phyloP scores from a whole-genome alignment of 2,888 invertebrate genomes.

The Tenthredo scrophulariae region DNA sequence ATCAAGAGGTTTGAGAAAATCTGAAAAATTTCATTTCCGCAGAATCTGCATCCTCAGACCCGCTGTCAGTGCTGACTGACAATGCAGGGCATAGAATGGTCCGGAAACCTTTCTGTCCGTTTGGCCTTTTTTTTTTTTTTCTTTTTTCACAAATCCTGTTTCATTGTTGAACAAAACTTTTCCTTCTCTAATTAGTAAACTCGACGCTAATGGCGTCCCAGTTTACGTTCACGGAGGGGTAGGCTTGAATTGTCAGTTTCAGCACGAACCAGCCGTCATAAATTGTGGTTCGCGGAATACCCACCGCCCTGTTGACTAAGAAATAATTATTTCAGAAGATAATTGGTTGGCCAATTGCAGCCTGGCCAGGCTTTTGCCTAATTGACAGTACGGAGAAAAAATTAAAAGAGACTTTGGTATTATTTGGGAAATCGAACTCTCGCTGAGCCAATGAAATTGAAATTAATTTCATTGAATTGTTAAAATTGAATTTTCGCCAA shows the following conservation, averaged over 20 bases:
- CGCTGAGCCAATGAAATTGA: background rate
- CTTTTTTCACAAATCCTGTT: conserved; percentile 11
- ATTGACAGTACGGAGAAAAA: background rate
- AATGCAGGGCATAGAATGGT: background rate
- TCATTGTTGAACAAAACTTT: conserved; percentile 8
- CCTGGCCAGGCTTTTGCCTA: background rate
- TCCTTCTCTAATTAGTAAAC: conserved; percentile 20
- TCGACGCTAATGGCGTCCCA: conserved; percentile 19
- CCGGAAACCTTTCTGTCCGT: background rate
- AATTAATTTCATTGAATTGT: background rate
- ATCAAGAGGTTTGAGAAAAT: background rate
- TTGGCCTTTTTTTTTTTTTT: background rate
- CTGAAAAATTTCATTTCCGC: background rate
- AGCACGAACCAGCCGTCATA: conserved; percentile 43
- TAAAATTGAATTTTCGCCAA: background rate
- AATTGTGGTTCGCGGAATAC: conserved; percentile 1
- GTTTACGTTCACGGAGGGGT: conserved; percentile 5
- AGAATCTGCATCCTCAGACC: background rate
- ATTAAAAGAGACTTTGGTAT: background rate
- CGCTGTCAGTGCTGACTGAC: no score
- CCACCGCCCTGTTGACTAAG: background rate
- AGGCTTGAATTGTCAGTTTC: conserved; percentile 17
- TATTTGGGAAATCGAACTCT: background rate
- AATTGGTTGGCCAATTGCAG: background rate
- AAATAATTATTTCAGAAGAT: conserved; percentile 9